A percentile compares a stretch with the other conserved stretches of the same genome.
Conservation (phyloP, 1,140 invertebrate genomes). For the Meteorus sp. region DNA sequence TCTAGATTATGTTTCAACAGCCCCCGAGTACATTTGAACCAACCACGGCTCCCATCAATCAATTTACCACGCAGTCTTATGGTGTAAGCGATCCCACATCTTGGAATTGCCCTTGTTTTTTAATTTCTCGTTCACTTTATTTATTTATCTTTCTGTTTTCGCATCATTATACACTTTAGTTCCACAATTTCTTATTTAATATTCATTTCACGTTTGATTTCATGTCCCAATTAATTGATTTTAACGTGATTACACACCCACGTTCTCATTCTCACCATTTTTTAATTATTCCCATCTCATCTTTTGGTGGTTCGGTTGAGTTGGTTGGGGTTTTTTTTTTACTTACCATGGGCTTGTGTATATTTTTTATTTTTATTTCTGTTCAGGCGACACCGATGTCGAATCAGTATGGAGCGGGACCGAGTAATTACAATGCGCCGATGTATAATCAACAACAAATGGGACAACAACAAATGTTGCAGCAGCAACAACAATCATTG, state of each 20-base stretch:
- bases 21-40: slow-evolving; percentile 35
- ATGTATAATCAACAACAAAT: slow-evolving; percentile 40
- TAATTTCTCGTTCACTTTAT: too few species aligned
- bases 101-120: neutral
- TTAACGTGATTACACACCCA: too few species aligned
- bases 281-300: too few species aligned
- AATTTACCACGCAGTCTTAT: slow-evolving; percentile 40
- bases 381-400: slow-evolving; percentile 37
- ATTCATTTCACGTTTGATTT: too few species aligned
- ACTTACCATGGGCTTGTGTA: too few species aligned
- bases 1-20: slow-evolving; percentile 39
- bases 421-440: slow-evolving; percentile 46
- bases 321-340: too few species aligned
- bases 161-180: too few species aligned
- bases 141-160: too few species aligned
- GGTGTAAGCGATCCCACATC: slow-evolving; percentile 38
- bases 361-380: slow-evolving; percentile 20
- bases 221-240: too few species aligned
- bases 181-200: neutral
- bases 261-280: too few species aligned
- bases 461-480: slow-evolving; percentile 31
- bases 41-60: slow-evolving; percentile 41
- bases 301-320: too few species aligned
- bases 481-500: slow-evolving; percentile 31
- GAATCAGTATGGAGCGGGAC: slow-evolving; percentile 44